phyloP scores from a whole-genome alignment of 2,888 invertebrate species.

The Perizoma affinitatum region DNA sequence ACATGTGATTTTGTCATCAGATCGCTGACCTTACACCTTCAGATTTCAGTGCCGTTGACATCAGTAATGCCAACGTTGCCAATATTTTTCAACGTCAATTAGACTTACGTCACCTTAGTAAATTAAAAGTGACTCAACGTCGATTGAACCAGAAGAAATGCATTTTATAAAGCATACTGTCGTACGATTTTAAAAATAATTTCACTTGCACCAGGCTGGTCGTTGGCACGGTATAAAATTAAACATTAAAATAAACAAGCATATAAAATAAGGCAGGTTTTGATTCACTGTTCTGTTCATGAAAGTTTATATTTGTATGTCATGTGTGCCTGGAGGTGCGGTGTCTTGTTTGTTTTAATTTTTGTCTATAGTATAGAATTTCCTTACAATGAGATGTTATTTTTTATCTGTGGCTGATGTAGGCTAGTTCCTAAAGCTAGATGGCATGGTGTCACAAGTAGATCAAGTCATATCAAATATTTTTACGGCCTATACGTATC shows the following conservation, averaged over 20 bases:
- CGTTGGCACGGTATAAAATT: slow-evolving; percentile 79
- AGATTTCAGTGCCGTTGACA: slow-evolving; percentile 31
- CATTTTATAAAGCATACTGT: slow-evolving; percentile 37
- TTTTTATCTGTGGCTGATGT: too few species aligned
- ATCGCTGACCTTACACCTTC: slow-evolving; percentile 28
- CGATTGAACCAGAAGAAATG: slow-evolving; percentile 37
- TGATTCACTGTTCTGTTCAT: slow-evolving; percentile 63
- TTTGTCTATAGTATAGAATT: background rate
- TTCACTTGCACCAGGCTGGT: slow-evolving; percentile 50
- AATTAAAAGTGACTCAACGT: slow-evolving; percentile 33
- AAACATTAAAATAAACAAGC: slow-evolving; percentile 79
- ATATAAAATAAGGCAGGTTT: slow-evolving; percentile 72
- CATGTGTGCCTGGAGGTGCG: background rate
- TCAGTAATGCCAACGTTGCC: slow-evolving; percentile 20
- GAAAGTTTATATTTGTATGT: slow-evolving; percentile 52
- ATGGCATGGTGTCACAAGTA: too few species aligned
- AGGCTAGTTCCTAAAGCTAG: too few species aligned
- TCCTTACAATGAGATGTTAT: background rate
- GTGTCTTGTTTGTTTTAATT: slow-evolving; percentile 3
- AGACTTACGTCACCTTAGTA: slow-evolving; percentile 24
- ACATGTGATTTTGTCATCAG: slow-evolving; percentile 10
- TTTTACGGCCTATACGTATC: too few species aligned
- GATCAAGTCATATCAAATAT: too few species aligned
- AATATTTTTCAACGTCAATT: slow-evolving; percentile 33
- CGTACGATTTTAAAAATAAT: slow-evolving; percentile 46